Percentiles rank a stretch among this genome's conserved stretches.
Evolutionary conservation across 2,113 vertebrate species (phyloP).

Genomic region (Ranitomeya variabilis): DNA sequence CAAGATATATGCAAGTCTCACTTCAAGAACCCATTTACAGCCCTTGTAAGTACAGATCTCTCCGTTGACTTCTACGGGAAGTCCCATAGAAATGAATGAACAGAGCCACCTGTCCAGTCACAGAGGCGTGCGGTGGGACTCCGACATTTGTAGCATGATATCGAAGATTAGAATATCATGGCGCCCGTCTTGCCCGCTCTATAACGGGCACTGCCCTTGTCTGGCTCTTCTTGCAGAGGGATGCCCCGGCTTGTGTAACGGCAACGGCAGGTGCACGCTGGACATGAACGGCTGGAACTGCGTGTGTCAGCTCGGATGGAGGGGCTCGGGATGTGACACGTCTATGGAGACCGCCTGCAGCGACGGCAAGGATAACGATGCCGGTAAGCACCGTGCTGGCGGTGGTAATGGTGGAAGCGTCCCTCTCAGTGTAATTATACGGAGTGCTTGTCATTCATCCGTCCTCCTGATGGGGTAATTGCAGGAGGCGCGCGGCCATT

Average conservation of each 20-base stretch:
- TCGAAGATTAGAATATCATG: too few relatives aligned
- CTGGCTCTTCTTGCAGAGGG: slow-evolving; percentile 84
- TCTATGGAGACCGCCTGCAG: slow-evolving; percentile 97
- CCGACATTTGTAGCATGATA: too few relatives aligned
- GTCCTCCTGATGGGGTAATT: slow-evolving; percentile 41
- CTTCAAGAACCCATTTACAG: too few relatives aligned
- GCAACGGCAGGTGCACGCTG: slow-evolving; percentile 95
- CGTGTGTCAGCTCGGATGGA: slow-evolving; percentile 97
- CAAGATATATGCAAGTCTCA: too few relatives aligned
- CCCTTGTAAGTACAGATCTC: too few relatives aligned
- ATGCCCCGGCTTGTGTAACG: slow-evolving; percentile 94
- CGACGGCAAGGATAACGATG: slow-evolving; percentile 96
- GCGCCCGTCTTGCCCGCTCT: background rate
- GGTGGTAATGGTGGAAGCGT: slow-evolving; percentile 1
- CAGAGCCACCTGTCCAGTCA: too few relatives aligned
- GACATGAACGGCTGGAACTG: slow-evolving; percentile 97
- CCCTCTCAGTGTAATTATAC: slow-evolving; percentile 12
- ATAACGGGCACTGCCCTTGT: slow-evolving; percentile 39
- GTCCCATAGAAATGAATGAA: too few relatives aligned
- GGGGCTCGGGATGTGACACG: slow-evolving; percentile 92
- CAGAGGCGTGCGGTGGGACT: too few relatives aligned
- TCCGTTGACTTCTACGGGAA: too few relatives aligned
- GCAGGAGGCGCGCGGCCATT: slow-evolving; percentile 8
- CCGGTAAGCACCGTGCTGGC: slow-evolving; percentile 77
- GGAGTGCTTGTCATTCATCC: slow-evolving; percentile 34